Evolutionary conservation across 2,113 vertebrate species (phyloP).

Genomic region (Peromyscus leucopus): DNA sequence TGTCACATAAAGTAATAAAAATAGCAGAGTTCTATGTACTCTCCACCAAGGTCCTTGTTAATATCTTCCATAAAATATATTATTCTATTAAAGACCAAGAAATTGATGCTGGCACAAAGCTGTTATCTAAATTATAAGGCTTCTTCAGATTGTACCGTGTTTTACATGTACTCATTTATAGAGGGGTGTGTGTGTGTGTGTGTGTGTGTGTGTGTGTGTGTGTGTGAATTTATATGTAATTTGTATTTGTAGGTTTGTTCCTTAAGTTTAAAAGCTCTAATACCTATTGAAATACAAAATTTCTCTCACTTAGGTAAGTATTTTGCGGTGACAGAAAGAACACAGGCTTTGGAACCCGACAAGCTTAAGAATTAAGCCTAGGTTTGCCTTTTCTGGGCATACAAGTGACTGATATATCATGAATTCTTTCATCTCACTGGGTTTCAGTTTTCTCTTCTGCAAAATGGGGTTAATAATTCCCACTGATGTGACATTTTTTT

Average conservation of each 20-base stretch:
- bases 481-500: neutral
- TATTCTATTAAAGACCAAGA: neutral
- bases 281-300: neutral
- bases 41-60: neutral
- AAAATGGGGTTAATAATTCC: neutral
- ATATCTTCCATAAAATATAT: constrained; percentile 8
- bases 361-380: constrained; percentile 18
- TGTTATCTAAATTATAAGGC: neutral
- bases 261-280: constrained; percentile 10
- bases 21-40: neutral
- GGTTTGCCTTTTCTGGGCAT: neutral
- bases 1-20: constrained; percentile 31
- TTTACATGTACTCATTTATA: neutral
- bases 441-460: neutral
- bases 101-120: neutral
- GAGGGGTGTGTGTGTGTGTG: neutral
- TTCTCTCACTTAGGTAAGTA: neutral
- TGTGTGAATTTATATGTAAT: neutral
- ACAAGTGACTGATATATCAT: neutral
- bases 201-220: too few species aligned
- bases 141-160: neutral
- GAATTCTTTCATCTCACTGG: neutral
- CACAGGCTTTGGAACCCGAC: neutral
- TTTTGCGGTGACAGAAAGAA: neutral
- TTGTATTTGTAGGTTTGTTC: neutral